phyloP scores from a whole-genome alignment of 2,113 vertebrate genomes.

The Narcine bancroftii region DNA sequence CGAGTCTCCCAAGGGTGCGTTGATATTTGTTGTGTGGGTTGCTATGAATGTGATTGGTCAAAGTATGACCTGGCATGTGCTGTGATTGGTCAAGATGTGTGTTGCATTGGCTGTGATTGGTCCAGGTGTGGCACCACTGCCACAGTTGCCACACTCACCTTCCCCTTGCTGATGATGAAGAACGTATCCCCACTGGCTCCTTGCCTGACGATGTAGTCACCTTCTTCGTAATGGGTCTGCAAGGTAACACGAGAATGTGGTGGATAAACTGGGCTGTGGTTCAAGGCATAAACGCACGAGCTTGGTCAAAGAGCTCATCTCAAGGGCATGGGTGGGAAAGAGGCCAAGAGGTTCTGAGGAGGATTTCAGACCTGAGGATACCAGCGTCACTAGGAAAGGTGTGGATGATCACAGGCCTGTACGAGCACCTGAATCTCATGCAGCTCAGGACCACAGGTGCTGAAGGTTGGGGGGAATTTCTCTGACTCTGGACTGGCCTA shows the following conservation, averaged over 20 bases:
- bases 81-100: neutral
- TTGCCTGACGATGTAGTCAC: slow-evolving; percentile 56
- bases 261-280: no score
- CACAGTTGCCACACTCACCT: slow-evolving; percentile 49
- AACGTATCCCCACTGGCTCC: slow-evolving; percentile 56
- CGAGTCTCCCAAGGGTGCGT: neutral
- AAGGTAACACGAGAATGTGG: neutral
- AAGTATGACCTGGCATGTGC: neutral
- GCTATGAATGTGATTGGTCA: no score
- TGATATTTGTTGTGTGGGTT: neutral
- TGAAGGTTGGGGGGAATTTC: neutral
- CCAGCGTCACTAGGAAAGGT: neutral
- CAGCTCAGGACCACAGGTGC: neutral
- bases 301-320: neutral
- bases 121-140: no score
- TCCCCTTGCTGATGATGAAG: slow-evolving; percentile 62
- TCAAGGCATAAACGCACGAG: neutral
- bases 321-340: neutral
- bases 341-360: neutral
- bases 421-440: neutral
- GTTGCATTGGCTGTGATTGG: neutral
- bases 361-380: neutral
- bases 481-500: neutral
- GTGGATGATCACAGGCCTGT: neutral
- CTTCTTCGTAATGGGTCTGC: slow-evolving; percentile 54